phyloP scores from a whole-genome alignment of 2,113 vertebrate species.

The Mesembrinibis cayennensis region DNA sequence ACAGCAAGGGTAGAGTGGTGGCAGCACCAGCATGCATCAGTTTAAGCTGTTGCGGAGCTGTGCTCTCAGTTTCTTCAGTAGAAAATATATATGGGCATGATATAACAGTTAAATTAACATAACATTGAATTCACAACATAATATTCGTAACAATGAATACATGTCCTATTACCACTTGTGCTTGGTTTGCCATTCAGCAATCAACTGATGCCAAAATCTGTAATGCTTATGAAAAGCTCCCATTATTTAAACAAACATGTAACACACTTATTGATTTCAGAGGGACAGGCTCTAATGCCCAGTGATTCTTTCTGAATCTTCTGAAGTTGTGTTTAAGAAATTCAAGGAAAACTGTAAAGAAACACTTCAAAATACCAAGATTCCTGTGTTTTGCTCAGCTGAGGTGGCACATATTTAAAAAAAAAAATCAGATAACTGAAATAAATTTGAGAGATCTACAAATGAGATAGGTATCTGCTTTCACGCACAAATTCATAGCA shows the following conservation, averaged over 20 bases:
- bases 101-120: not conserved
- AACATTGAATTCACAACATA: not conserved
- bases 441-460: not conserved
- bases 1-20: not conserved
- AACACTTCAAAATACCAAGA: not conserved
- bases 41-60: not conserved
- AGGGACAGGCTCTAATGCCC: not conserved
- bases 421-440: not conserved
- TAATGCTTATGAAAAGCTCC: not conserved
- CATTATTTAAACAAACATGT: not conserved
- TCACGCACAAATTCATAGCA: not conserved
- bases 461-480: not conserved
- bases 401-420: not conserved
- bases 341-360: not conserved
- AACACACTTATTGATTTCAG: not conserved
- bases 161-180: not conserved
- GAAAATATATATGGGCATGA: not conserved
- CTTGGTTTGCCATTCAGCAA: not conserved
- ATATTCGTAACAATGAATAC: not conserved
- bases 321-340: not conserved
- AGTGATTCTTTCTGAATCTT: not conserved
- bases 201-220: not conserved
- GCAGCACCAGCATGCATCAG: not conserved
- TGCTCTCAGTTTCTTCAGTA: not conserved
- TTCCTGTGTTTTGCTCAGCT: not conserved